Conservation (phyloP, 2,113 vertebrate species). For the Gobio gobio region DNA sequence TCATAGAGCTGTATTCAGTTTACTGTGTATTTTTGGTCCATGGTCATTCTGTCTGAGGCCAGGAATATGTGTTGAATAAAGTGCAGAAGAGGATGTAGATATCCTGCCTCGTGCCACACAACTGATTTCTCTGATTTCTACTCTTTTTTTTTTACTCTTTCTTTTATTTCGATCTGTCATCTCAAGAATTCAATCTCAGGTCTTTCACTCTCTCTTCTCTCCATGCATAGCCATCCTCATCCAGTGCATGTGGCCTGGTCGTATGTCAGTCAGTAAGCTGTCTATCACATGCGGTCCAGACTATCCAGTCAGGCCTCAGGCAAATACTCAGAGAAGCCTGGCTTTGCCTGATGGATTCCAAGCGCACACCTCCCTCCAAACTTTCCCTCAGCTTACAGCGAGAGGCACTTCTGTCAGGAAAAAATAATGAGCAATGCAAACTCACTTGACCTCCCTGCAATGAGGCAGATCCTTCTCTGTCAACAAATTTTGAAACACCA, state of each 20-base stretch:
- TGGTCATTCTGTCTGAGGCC: not conserved
- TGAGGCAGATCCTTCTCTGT: slow-evolving; percentile 9
- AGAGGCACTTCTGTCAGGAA: slow-evolving; percentile 12
- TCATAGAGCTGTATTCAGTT: not conserved
- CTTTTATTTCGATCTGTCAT: slow-evolving; percentile 20
- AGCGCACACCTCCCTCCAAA: slow-evolving; percentile 14
- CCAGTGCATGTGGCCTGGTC: slow-evolving; percentile 18
- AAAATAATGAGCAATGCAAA: slow-evolving; percentile 6
- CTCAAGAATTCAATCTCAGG: not conserved
- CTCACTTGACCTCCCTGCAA: slow-evolving; percentile 25
- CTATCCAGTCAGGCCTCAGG: slow-evolving; percentile 41
- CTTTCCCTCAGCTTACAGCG: slow-evolving; percentile 9
- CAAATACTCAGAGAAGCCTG: slow-evolving; percentile 34
- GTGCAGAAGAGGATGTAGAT: not conserved
- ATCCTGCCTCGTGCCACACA: not conserved
- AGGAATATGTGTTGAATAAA: slow-evolving; percentile 30
- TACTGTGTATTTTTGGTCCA: too few relatives aligned
- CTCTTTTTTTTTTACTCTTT: not conserved
- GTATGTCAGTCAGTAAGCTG: slow-evolving; percentile 43
- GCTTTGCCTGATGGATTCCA: slow-evolving; percentile 41
- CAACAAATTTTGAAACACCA: not conserved
- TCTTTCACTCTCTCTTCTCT: not conserved
- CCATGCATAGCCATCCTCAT: not conserved
- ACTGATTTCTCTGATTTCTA: not conserved
- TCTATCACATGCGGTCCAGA: slow-evolving; percentile 43